Percentiles rank a stretch among this genome's conserved stretches.
These are phyloP conservation scores for Melipona beecheii DNA, from an alignment of 2,888 invertebrate species.

Conservation along the genomic window DNA sequence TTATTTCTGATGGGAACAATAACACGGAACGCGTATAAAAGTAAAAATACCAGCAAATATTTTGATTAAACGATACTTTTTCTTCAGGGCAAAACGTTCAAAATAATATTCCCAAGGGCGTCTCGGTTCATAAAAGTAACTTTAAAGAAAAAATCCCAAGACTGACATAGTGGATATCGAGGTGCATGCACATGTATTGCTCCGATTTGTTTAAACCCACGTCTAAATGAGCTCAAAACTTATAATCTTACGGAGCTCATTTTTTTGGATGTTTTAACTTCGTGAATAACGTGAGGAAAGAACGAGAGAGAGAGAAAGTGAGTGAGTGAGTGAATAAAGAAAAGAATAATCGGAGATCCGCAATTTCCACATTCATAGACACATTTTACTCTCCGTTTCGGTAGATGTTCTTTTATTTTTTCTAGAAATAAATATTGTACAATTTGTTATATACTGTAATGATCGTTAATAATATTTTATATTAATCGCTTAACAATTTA, in stretches of 20 bases:
- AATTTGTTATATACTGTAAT: conserved; percentile 1
- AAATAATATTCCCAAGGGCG: conserved; percentile 48
- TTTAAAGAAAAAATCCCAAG: conserved; percentile 59
- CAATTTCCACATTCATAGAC: conserved; percentile 25
- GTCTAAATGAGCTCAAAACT: conserved; percentile 44
- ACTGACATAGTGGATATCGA: conserved; percentile 58
- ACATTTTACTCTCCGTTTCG: conserved; percentile 17
- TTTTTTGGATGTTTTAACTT: conserved; percentile 49
- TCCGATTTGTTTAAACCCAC: conserved; percentile 39
- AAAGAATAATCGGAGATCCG: conserved; percentile 45
- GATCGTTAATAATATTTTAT: not conserved
- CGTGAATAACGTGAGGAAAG: not conserved
- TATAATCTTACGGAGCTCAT: conserved; percentile 43
- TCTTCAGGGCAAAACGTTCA: conserved; percentile 26
- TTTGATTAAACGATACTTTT: conserved; percentile 35
- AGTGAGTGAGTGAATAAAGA: not conserved
- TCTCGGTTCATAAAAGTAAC: conserved; percentile 37
- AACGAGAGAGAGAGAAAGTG: not conserved
- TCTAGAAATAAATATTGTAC: not conserved
- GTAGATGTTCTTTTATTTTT: conserved; percentile 10
- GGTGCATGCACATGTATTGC: conserved; percentile 51
- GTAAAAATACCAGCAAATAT: conserved; percentile 1
- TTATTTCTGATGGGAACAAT: conserved; percentile 12
- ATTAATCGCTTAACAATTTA: conserved; percentile 4
- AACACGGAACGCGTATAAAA: not conserved